Base-by-base conservation (phyloP, 1,140 invertebrate species). In the Patella vulgata region DNA sequence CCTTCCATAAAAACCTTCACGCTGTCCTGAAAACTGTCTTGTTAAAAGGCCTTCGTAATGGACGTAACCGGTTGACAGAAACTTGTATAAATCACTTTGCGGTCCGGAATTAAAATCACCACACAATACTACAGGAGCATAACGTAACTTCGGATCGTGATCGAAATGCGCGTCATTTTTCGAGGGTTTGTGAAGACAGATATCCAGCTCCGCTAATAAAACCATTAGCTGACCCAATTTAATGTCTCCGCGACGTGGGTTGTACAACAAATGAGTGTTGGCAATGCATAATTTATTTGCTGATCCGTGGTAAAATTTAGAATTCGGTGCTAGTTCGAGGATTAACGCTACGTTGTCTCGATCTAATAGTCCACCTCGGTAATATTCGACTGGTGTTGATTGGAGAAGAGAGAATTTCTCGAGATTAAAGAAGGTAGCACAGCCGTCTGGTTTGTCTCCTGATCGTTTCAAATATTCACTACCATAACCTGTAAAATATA, bases 261-360 rank as follows among this genome's bases (percentile, higher is more conserved):
- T 98, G 79, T 92, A 98, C 6, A 98, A 84, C n/a, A 98, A 85
- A 85, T 98, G 96, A 0, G 96, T 98, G 3, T 93, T 98, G 5
- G 93, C 93, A 0, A 98, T 88, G 28, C 93, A 87, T 50, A 95
- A 81, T 44, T 63, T 61, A 30, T 60, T 33, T 11, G 48, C 63
- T 21, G 17, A 63, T 12, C 43, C 50, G 19, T 52, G 27, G 25
- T 54, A 46, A 8, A 60, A 14, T 11, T 33, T 25, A 17, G 23
- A 27, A 50, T 47, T 28, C 42, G 77, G 74, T 47, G 59, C 56
- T 23, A 97, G 88, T 77, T 92, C 91, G 3, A 90, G 88, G 39
- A 97, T 87, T 25, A 97, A 75, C 0, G 89, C 95, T 42, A 98
- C 89, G 84, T 98, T 97, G 68, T 96, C 92, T 27, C 94, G 86